Evolutionary conservation across 2,888 invertebrate species (phyloP), one percentile per base, ranked within the genome.

Genomic region (Blera fallax): DNA sequence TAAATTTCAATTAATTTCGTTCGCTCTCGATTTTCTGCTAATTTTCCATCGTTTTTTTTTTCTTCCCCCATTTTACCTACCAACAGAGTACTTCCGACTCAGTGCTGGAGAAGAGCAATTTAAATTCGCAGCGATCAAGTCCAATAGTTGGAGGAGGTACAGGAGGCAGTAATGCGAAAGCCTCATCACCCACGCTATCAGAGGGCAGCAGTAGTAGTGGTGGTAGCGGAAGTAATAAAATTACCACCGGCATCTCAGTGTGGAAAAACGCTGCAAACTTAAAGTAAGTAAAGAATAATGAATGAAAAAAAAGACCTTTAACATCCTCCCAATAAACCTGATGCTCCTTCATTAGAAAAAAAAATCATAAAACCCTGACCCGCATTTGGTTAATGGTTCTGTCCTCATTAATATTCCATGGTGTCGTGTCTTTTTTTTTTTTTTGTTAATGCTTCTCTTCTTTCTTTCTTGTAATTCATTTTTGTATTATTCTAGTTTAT

Each of bases 1-100:
- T 76, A 34, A 79, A 64, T 84, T 79, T 74, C 74, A 84, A 80
- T 84, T 79, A 74, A 84, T 56, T 70, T 29, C 48, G 43, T 56
- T 64, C 56, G 74, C 37, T 73, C 67, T 79, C 78, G 58, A 65
- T 72, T 67, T 78, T 64, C 56, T 62, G 54, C 56, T 67, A 73
- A 74, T 79, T 84, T 83, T 64, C 18, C 11, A 43, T 27, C 27
- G n/a, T 45, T 14, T 24, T 45, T 70, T 27, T 37, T 16, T 60
- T 60, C 24, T 67, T 34, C 32, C 52, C 32, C 3, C 7, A 10
- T 62, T 45, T 27, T 11, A n/a, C 16, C 54, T 34, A 24, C 10
- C 10, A 48, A 3, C 92, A 94, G 94, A 94, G 94, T 90, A 93
- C 94, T 78, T 94, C 94, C 54, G 95, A 95, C 89, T 94, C 94